Evolutionary conservation across 2,797 vertebrate species (phyloP), one percentile per base, ranked within the genome.

Genomic region (Clarias pachynema): DNA sequence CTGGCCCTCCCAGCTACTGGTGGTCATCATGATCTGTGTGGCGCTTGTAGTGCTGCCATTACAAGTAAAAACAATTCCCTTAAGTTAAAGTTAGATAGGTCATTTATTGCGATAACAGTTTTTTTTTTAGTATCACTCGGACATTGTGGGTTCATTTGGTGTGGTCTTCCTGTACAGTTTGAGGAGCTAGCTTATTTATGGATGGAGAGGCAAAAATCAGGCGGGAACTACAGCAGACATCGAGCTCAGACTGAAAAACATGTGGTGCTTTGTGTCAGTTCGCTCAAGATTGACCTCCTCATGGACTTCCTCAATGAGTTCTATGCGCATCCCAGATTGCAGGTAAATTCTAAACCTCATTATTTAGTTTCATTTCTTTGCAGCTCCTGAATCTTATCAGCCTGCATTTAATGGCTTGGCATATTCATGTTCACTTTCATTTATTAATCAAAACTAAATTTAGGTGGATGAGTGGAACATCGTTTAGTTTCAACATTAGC

Each of bases 301-400:
- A 96, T 96, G 96, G 96, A 96, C 89, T 96, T 96, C 89, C 96
- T 96, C 86, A 96, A 96, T 5, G 96, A 96, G 93, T 96, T 96
- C 89, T 96, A 96, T 9, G 95, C 96, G 74, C 96, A 96, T 87
- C 96, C 96, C 2, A 92, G 95, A 85, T 91, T 96, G 2, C 96
- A 96, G 95, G 96, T 96, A 90, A 6, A 57, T 75, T 1, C 49
- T 53, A 14, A 53, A 53, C 12, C 49, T 53, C 49, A 53, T 14
- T 53, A 53, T 68, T 20, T 31, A 10, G 34, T 15, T 2, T 29
- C 14, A 59, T 82, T 37, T 70, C 24, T 82, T n/a, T 24, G 6
- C 22, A 70, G 49, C 66, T 29, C 49, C 56, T 4, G 2, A 10
- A 34, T 40, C 12, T 60, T 15, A 60, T 24, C 31, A 62, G 20